Evolutionary conservation across 1,140 invertebrate species (phyloP).

Genomic region (Monochamus saltuarius): DNA sequence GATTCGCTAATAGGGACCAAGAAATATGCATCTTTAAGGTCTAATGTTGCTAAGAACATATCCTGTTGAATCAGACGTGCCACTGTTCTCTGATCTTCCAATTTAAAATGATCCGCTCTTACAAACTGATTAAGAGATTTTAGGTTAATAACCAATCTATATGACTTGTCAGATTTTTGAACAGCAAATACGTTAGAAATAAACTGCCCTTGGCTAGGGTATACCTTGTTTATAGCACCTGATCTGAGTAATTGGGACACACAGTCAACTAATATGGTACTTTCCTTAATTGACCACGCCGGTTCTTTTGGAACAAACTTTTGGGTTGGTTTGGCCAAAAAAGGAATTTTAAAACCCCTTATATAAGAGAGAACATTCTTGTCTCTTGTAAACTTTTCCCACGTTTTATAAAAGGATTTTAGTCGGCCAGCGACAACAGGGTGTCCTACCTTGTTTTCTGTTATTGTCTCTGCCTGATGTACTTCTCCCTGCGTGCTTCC

Average conservation of each 20-base stretch:
- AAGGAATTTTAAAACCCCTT: slow-evolving; percentile 17
- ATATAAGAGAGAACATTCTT: slow-evolving; percentile 13
- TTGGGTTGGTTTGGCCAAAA: slow-evolving; percentile 8
- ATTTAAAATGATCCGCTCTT: background rate
- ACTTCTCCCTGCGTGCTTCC: no score
- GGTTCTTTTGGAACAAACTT: slow-evolving; percentile 5
- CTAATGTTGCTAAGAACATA: background rate
- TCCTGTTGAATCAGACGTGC: background rate
- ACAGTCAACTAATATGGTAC: background rate
- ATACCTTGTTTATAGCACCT: background rate
- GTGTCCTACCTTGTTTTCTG: background rate
- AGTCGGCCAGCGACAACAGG: background rate
- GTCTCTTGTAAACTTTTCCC: slow-evolving; percentile 13
- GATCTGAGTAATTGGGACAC: no score
- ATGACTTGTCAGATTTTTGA: background rate
- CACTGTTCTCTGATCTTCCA: background rate
- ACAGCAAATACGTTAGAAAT: background rate
- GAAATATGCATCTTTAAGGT: no score
- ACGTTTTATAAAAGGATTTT: background rate
- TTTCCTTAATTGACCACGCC: slow-evolving; percentile 1
- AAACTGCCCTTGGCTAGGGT: background rate
- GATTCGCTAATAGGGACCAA: slow-evolving; percentile 9
- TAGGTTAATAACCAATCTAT: background rate
- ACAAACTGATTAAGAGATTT: background rate
- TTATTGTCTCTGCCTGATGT: background rate